Evolutionary conservation across 1,140 invertebrate species (phyloP).

Genomic region (Bombyx mori): DNA sequence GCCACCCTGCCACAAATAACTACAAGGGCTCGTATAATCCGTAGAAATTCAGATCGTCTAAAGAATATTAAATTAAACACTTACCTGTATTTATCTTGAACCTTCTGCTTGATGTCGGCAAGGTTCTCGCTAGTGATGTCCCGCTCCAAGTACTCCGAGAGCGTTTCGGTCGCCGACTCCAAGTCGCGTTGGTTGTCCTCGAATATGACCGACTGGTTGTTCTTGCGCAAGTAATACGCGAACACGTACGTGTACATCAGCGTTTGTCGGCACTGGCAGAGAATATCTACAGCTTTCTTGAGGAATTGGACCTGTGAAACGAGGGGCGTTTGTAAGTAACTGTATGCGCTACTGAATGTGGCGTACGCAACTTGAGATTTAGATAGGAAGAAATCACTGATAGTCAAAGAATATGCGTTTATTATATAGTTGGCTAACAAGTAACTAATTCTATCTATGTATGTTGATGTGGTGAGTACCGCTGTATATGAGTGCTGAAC

Average conservation of each 20-base stretch:
- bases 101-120: constrained; percentile 98
- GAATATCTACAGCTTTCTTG: constrained; percentile 97
- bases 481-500: too few relatives aligned
- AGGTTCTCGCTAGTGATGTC: constrained; percentile 98
- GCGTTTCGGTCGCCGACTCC: constrained; percentile 95
- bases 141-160: constrained; percentile 97
- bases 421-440: too few relatives aligned
- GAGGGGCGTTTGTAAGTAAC: too few relatives aligned
- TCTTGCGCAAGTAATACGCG: constrained; percentile 97
- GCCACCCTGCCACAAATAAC: not conserved
- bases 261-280: constrained; percentile 97
- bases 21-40: not conserved
- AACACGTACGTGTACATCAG: constrained; percentile 99
- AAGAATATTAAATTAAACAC: constrained; percentile 2
- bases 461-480: too few relatives aligned
- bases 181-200: constrained; percentile 99
- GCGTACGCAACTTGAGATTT: too few relatives aligned
- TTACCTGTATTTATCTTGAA: constrained; percentile 98
- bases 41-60: not conserved
- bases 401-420: too few relatives aligned
- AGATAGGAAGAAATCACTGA: too few relatives aligned
- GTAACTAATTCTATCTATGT: too few relatives aligned
- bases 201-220: constrained; percentile 99
- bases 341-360: too few relatives aligned
- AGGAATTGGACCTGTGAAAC: constrained; percentile 89